Conservation (phyloP, 2,113 vertebrate species). For the Tympanuchus pallidicinctus region DNA sequence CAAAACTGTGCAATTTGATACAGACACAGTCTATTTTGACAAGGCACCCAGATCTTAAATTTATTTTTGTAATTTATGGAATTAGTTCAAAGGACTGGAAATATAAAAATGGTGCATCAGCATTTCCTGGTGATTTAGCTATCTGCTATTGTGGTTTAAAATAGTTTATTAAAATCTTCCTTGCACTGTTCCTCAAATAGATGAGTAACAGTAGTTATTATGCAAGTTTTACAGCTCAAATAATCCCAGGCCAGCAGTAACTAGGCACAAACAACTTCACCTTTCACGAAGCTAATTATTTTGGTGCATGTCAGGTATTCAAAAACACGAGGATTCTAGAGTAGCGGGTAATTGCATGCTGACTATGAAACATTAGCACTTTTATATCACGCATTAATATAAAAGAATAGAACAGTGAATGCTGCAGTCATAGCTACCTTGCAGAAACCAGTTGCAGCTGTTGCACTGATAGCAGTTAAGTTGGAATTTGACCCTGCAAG, state of each 20-base stretch:
- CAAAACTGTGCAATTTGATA: not conserved
- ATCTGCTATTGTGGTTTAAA: not conserved
- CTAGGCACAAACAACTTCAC: not conserved
- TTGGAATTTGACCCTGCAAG: not conserved
- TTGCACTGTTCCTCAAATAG: not conserved
- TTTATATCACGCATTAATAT: not conserved
- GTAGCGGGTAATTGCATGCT: not conserved
- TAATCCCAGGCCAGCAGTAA: not conserved
- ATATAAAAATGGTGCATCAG: not conserved
- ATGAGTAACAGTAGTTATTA: not conserved
- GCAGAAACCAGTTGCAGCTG: not conserved
- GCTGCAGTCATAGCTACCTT: not conserved
- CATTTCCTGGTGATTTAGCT: not conserved
- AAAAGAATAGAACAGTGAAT: not conserved
- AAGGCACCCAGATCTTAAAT: not conserved
- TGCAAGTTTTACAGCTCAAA: not conserved
- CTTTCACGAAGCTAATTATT: not conserved
- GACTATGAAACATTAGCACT: accelerated
- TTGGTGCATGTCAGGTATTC: not conserved
- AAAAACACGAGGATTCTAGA: not conserved
- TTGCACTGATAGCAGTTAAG: not conserved
- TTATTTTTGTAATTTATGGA: constrained; percentile 4
- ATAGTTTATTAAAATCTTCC: not conserved
- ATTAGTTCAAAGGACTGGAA: constrained; percentile 37
- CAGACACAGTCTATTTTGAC: not conserved